phyloP scores from a whole-genome alignment of 2,113 vertebrate species.

The Semicossyphus pulcher region DNA sequence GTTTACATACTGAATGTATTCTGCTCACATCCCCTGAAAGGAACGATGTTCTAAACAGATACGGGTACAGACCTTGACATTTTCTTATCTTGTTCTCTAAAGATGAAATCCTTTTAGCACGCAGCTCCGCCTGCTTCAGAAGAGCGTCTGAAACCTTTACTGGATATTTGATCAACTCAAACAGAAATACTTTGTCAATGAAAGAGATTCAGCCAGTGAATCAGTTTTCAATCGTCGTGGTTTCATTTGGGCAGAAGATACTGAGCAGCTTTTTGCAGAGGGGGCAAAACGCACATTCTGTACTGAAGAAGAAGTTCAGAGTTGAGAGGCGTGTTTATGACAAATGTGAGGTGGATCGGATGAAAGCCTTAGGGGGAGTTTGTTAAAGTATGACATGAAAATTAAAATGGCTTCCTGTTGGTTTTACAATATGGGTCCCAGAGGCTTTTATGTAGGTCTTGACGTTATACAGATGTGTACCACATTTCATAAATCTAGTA shows the following conservation, averaged over 20 bases:
- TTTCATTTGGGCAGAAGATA: background rate
- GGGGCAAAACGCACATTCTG: background rate
- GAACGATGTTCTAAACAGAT: slow-evolving; percentile 19
- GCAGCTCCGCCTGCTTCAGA: background rate
- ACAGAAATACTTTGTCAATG: slow-evolving; percentile 22
- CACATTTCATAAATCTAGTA: no score
- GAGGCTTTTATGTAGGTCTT: no score
- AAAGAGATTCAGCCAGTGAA: slow-evolving; percentile 9
- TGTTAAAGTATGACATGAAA: no score
- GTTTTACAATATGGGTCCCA: no score
- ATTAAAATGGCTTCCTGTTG: no score
- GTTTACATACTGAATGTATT: slow-evolving; percentile 51
- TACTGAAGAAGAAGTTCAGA: background rate
- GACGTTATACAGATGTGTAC: no score
- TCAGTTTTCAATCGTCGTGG: slow-evolving; percentile 4
- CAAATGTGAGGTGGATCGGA: no score
- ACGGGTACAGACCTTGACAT: slow-evolving; percentile 41
- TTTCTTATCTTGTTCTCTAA: slow-evolving; percentile 43
- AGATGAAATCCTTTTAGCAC: slow-evolving; percentile 49
- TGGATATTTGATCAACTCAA: slow-evolving; percentile 18
- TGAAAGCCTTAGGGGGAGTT: no score
- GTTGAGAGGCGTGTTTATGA: background rate
- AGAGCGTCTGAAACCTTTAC: slow-evolving; percentile 20
- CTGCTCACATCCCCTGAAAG: slow-evolving; percentile 47
- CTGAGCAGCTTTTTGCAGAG: background rate